Conservation (phyloP, 2,888 invertebrate species). For the Sesia bembeciformis region DNA sequence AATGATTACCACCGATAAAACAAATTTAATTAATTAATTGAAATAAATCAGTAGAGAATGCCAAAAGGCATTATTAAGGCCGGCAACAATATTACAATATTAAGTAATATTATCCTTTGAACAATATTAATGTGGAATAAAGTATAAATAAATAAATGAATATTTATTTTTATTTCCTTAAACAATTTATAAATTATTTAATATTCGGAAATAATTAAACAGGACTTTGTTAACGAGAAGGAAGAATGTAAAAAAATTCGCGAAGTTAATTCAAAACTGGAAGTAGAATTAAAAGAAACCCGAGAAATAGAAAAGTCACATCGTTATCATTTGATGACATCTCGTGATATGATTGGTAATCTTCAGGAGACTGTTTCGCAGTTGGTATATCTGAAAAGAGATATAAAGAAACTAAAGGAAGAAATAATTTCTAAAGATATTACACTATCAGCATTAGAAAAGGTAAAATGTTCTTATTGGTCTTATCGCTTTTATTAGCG, state of each 20-base stretch:
- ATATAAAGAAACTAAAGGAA: constrained; percentile 50
- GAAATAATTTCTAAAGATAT: constrained; percentile 37
- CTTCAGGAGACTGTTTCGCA: constrained; percentile 62
- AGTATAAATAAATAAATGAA: too few relatives aligned
- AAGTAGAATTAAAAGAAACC: constrained; percentile 45
- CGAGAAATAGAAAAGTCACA: constrained; percentile 59
- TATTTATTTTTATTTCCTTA: too few relatives aligned
- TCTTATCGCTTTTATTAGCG: too few relatives aligned
- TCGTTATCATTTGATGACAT: constrained; percentile 50
- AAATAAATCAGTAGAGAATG: too few relatives aligned
- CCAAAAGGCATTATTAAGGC: too few relatives aligned
- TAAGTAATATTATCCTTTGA: too few relatives aligned
- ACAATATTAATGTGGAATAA: too few relatives aligned
- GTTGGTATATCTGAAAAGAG: constrained; percentile 54
- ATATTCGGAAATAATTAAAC: neutral
- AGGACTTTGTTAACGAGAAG: constrained; percentile 45
- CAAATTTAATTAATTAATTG: too few relatives aligned
- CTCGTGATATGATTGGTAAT: constrained; percentile 61
- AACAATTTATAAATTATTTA: too few relatives aligned
- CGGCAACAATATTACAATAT: too few relatives aligned
- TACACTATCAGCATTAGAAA: constrained; percentile 32
- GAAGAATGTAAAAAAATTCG: constrained; percentile 45
- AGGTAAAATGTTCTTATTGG: constrained; percentile 21
- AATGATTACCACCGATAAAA: too few relatives aligned
- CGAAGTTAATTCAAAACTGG: constrained; percentile 43